These are phyloP conservation scores for Urechis unicinctus DNA, from an alignment of 2,888 invertebrate species.

Conservation along the genomic window DNA sequence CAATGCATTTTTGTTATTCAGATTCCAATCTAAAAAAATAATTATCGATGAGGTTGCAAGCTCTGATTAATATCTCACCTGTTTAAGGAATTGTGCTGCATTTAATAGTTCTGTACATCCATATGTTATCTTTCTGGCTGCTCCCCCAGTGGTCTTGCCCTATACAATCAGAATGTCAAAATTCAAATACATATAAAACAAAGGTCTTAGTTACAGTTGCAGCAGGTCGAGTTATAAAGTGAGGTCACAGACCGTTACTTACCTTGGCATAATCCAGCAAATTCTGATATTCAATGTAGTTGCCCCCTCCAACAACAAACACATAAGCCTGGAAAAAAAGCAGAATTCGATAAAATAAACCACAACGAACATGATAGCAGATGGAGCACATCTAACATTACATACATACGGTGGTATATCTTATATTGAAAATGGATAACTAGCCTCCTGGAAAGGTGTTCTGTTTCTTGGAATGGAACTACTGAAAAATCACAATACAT, in stretches of 20 bases:
- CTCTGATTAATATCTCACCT: slow-evolving; percentile 48
- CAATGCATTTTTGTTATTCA: too few species aligned
- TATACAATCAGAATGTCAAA: slow-evolving; percentile 1
- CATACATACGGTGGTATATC: too few species aligned
- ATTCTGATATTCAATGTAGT: slow-evolving; percentile 99
- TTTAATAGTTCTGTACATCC: slow-evolving; percentile 91
- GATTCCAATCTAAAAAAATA: too few species aligned
- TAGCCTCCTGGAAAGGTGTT: slow-evolving; percentile 43
- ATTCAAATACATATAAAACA: slow-evolving; percentile 3
- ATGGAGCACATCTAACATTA: neutral
- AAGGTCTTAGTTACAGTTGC: too few species aligned
- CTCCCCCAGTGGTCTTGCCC: slow-evolving; percentile 7
- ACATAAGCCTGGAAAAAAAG: slow-evolving; percentile 47
- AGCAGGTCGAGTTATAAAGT: too few species aligned
- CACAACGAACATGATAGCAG: slow-evolving; percentile 2
- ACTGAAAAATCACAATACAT: neutral
- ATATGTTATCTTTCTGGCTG: slow-evolving; percentile 76
- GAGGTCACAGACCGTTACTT: too few species aligned
- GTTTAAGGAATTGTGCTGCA: slow-evolving; percentile 88
- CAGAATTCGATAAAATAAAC: too few species aligned
- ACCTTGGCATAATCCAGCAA: slow-evolving; percentile 88
- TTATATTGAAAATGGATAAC: too few species aligned
- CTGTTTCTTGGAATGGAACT: slow-evolving; percentile 41
- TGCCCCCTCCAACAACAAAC: slow-evolving; percentile 61
- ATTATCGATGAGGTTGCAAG: neutral